Conservation (phyloP, 53 echinoderm and acorn worm genomes). For the Stichopus horrens region DNA sequence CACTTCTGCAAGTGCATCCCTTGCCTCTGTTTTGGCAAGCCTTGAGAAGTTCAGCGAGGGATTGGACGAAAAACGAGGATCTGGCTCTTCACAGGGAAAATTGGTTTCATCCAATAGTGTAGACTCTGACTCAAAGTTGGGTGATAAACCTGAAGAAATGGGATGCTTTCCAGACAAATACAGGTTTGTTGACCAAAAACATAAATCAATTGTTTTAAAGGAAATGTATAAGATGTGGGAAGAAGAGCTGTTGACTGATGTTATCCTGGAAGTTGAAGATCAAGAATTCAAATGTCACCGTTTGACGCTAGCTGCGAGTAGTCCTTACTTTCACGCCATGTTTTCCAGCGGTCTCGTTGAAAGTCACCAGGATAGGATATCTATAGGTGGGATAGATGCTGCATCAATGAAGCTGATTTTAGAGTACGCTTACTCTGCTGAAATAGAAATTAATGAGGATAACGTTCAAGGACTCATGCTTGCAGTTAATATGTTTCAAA, state of each 20-base stretch:
- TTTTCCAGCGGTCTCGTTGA: slow-evolving; percentile 75
- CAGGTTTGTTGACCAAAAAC: slow-evolving; percentile 80
- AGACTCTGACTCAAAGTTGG: slow-evolving; percentile 21
- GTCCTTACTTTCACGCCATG: slow-evolving; percentile 87
- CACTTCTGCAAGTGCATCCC: slow-evolving; percentile 40
- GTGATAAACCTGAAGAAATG: slow-evolving; percentile 49
- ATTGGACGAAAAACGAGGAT: slow-evolving; percentile 23
- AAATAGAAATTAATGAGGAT: slow-evolving; percentile 87
- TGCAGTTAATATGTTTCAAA: slow-evolving; percentile 97
- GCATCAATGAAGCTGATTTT: slow-evolving; percentile 80
- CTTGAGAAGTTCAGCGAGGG: slow-evolving; percentile 57
- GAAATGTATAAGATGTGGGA: slow-evolving; percentile 79
- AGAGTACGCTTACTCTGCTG: slow-evolving; percentile 76
- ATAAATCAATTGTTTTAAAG: slow-evolving; percentile 61
- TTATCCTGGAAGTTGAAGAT: slow-evolving; percentile 74
- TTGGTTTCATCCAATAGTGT: background rate
- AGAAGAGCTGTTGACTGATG: slow-evolving; percentile 68
- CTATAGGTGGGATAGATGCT: slow-evolving; percentile 86
- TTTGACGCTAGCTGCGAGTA: slow-evolving; percentile 68
- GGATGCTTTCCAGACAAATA: slow-evolving; percentile 90
- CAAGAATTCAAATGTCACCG: slow-evolving; percentile 92
- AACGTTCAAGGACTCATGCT: slow-evolving; percentile 94
- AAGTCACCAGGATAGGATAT: slow-evolving; percentile 73
- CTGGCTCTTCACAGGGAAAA: background rate
- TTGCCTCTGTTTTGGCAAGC: slow-evolving; percentile 53